Evolutionary conservation across 2,113 vertebrate species (phyloP), one percentile per base, ranked within the genome.

Genomic region (Pelodiscus sinensis): DNA sequence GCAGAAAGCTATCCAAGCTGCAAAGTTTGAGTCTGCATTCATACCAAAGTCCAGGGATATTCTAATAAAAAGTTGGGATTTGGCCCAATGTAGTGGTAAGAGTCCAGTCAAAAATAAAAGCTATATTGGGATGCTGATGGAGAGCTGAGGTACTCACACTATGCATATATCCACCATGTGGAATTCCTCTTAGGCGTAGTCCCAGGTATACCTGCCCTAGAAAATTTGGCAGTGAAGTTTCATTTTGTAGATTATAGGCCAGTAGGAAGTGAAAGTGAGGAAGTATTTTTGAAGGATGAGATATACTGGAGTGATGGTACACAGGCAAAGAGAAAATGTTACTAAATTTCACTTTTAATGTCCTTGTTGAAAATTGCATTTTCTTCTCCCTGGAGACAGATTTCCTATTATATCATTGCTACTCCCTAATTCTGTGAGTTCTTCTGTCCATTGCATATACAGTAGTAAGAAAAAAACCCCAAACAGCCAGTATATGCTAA

Each of bases 11-110:
- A 84, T 92, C 55, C 80, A 80, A 91, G 94, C 91, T 96, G 92
- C 94, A 80, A 88, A 85, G 90, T 87, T 95, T 57, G 89, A 81
- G 85, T 87, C 73, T 77, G 83, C n/a, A 65, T 90, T 95, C 88
- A 91, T 82, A 38, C 58, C 73, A 56, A 79, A 91, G 86, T 89
- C 85, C 21, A 35, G 60, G 71, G 54, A 88, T 92, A 71, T 93
- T 95, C 54, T 83, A 44, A 94, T 94, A 86, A 93, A 95, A 96
- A 81, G 51, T 77, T 6, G 12, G n/a, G 80, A 24, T 31, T 86
- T 3, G 88, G 78, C 58, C 52, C 92, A 73, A 80, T 87, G 57
- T 27, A 83, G 87, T 88, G 90, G 88, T 78, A 71, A 71, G n/a
- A 29, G 65, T 15, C n/a, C 57, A 62, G n/a, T 19, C n/a, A 93